Evolutionary conservation across 2,888 invertebrate species (phyloP), one percentile per base, ranked within the genome.

Genomic region (Xestia sexstrigata): DNA sequence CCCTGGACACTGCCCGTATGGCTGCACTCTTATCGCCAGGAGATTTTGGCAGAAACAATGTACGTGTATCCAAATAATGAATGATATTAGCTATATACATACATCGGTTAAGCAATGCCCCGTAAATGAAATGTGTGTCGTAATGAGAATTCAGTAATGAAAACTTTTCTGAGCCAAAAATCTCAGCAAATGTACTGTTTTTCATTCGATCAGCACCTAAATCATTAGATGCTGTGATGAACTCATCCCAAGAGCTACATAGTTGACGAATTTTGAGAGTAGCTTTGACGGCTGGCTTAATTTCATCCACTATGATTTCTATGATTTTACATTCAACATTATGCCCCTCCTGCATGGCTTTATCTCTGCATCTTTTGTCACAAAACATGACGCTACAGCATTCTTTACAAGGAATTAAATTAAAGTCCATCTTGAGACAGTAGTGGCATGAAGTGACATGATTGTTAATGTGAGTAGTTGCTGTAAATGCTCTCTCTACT

Each of bases 201-300:
- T 70, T 63, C 67, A 79, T 74, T 52, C 80, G 45, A 23, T 74
- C 70, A 45, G 30, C 20, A 30, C 82, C 84, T 63, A 82, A 70
- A 42, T 68, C 58, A 47, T 84, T 23, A 13, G 82, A 84, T 58
- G 74, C 84, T 26, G 52, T 23, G 26, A 82, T 84, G 30, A 82
- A 80, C 26, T 84, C 82, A 15, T 84, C 80, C 82, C 82, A 82
- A 55, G 82, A 84, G 15, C 39, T 39, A 39, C 84, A 84, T n/a
- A 79, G 58, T 68, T 79, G 70, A 52, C 82, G 84, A 15, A 82
- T 79, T 73, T 84, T 82, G 13, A 82, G 20, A 63, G 74, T 47
- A 60, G 74, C 66, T 73, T 47, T 69, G 26, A 84, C 26, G 0
- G 79, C 52, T n/a, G 74, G n/a, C 23, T 55, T 63, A 35, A 71